Conservation (phyloP, 2,888 invertebrate species). For the Vesta saturnalis region DNA sequence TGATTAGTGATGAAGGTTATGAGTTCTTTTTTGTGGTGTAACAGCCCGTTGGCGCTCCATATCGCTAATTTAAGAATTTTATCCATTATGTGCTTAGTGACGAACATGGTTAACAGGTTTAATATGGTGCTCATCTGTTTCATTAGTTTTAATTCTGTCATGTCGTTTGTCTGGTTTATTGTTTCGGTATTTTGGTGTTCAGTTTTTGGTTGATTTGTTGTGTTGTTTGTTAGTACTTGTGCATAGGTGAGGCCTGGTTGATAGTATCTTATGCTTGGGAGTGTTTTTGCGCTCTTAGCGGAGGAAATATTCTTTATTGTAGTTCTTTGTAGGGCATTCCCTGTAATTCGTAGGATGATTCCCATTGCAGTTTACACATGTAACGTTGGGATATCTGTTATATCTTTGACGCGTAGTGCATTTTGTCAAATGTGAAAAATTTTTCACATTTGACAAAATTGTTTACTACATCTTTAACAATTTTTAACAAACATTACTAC, state of each 20-base stretch:
- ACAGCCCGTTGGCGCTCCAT: slow-evolving; percentile 27
- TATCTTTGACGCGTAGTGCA: neutral
- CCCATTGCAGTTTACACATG: too few species aligned
- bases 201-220: slow-evolving; percentile 25
- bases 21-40: slow-evolving; percentile 24
- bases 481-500: too few species aligned
- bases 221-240: slow-evolving; percentile 17
- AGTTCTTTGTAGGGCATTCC: slow-evolving; percentile 35
- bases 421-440: too few species aligned
- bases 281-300: slow-evolving; percentile 24
- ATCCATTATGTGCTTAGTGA: slow-evolving; percentile 21
- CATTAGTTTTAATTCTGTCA: too few species aligned
- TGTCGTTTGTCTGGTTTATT: slow-evolving; percentile 33
- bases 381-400: slow-evolving; percentile 7
- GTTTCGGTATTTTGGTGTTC: slow-evolving; percentile 33
- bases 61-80: slow-evolving; percentile 26
- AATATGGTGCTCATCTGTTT: too few species aligned
- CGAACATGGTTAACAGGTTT: too few species aligned
- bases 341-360: slow-evolving; percentile 31
- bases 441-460: too few species aligned
- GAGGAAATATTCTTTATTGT: slow-evolving; percentile 25
- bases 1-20: slow-evolving; percentile 20
- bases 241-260: slow-evolving; percentile 17
- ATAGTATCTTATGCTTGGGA: too few species aligned
- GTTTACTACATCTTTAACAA: too few species aligned